Evolutionary conservation across 2,113 vertebrate genomes (phyloP), one percentile per base, ranked within the genome.

Genomic region (Nematolebias whitei): DNA sequence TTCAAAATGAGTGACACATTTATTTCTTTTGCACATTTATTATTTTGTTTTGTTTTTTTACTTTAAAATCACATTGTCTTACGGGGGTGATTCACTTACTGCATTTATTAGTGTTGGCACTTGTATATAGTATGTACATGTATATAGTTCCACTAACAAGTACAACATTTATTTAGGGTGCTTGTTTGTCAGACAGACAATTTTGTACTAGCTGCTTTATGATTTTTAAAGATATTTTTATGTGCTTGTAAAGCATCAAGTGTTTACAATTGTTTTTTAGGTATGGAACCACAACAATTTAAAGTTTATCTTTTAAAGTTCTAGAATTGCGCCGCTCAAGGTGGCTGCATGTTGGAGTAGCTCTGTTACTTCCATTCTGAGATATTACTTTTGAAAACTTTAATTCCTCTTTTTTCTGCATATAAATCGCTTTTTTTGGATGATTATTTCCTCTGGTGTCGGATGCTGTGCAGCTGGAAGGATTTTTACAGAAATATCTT

Each of bases 71-170:
- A 79, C 60, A 4, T 35, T 57, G 48, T 70, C 47, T 74, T 65
- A 48, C 13, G 39, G 45, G 39, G 18, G 54, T 4, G 18, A 13
- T 71, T 63, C 18, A 39, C 41, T 49, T 60, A 52, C 38, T 56
- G 6, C 54, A 76, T 58, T 63, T 18, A 64, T 44, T 29, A 45
- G 29, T 43, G 54, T 79, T 80, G 68, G 78, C 74, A 84, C 78
- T 82, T 58, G 62, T 76, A 26, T 22, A 35, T 43, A 38, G 11
- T 51, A 13, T 24, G 26, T 7, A 18, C n/a, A 22, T 18, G 2
- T 29, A 10, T 35, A 35, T 35, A 10, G 32, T 35, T 35, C 32
- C 10, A 2, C 2, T 35, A 10, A 8, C 10, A 35, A 35, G 9
- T 35, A 35, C 9, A 35, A 9, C 1, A 55, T 74, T 75, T 69